Base-by-base conservation (phyloP, 2,113 vertebrate species). In the Melanerpes formicivorus region DNA sequence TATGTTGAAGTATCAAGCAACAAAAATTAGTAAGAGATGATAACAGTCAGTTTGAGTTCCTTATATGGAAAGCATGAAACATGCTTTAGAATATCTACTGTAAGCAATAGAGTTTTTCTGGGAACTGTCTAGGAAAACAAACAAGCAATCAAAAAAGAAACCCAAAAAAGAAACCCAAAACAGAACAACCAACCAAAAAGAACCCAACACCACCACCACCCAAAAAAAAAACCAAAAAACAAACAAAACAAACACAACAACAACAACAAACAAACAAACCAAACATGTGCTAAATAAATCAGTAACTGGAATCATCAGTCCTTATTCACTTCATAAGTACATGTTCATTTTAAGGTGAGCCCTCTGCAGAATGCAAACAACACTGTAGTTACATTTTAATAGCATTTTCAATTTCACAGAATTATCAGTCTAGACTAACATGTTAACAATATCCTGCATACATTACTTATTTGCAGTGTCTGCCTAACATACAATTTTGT, bases 401-500 rank as follows among this genome's bases (percentile, higher is more conserved):
- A 71, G 0, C 4, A 30, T 56, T 58, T 70, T 88, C 70, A 58
- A 62, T 91, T 80, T 84, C 25, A 76, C 2, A 46, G 6, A 69
- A 30, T 37, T 77, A 18, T 44, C 44, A 22, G 4, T 54, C 40
- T 52, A 16, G 71, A 44, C 21, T 67, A 15, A 46, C 12, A 76
- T 16, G 13, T 76, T 79, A 82, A 37, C 16, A 3, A 23, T 60
- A 72, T 54, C 50, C 4, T 48, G 17, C 7, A 27, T 21, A 26
- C 3, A 8, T 69, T 62, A 44, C 4, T 59, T 50, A n/a, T 78
- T 93, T 87, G 37, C 8, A 52, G 12, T 12, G n/a, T 50, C 16
- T 18, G 54, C 6, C 3, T 80, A 14, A 21, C 21, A 32, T 44
- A 21, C 0, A 0, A 5, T 60, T 84, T 87, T 50, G 4, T 79